Evolutionary conservation across 2,797 vertebrate species (phyloP), one percentile per base, ranked within the genome.

Genomic region (Neostethus bicornis): DNA sequence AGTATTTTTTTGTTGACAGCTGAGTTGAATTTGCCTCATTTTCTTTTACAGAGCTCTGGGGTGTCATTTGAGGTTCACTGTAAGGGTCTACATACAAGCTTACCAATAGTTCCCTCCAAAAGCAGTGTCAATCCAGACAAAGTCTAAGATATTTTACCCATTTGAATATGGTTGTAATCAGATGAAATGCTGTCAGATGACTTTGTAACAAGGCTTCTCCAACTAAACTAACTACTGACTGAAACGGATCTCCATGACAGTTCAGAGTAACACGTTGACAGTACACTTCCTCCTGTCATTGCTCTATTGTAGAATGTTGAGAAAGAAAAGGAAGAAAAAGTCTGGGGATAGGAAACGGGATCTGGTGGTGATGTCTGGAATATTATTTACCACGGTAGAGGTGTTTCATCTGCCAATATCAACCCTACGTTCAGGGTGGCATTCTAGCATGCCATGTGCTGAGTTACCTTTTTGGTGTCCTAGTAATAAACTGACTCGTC

Each of bases 381-480:
- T 32, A 55, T 47, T 14, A 61, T 67, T 54, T 28, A 48, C 56
- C 31, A 61, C 53, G 14, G 61, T 55, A 73, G 78, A 75, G 72
- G 66, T 56, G 81, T 65, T 54, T 29, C 73, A 55, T 80, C 73
- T 80, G 83, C 81, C 65, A 78, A 83, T 65, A 78, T 67, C 77
- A 51, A 41, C 71, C 79, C 85, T 39, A 66, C 79, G n/a, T n/a
- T n/a, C n/a, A n/a, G n/a, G n/a, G n/a, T n/a, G n/a, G n/a, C n/a
- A n/a, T n/a, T n/a, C n/a, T n/a, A n/a, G n/a, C 78, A 43, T 37
- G 52, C 75, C 80, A 85, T 83, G 85, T 59, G 70, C 57, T 47
- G 70, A 63, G 62, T 58, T 25, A 61, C 66, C 77, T 73, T 62
- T 41, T 54, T n/a, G 57, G 69, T 51, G 64, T 44, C 45, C 31